Evolutionary conservation across 2,888 invertebrate genomes (phyloP), one percentile per base, ranked within the genome.

Genomic region (Ethmia dodecea): DNA sequence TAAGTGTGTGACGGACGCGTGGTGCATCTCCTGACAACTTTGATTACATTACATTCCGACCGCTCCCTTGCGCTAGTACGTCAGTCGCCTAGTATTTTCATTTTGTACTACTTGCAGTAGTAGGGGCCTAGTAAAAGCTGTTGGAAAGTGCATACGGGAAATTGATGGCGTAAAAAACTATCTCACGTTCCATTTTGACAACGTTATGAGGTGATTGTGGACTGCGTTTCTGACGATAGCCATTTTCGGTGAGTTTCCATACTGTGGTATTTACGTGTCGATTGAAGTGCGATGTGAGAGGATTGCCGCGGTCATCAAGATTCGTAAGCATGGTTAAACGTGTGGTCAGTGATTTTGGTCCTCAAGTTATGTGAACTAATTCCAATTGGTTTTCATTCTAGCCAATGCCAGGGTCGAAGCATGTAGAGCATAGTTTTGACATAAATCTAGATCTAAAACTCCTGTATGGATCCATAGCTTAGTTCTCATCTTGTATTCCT

Each of bases 111-210:
- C 77, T 80, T 71, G 70, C 68, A 58, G 61, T 71, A 76, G 68
- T 72, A 72, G 75, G 58, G 72, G 68, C 70, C 72, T 83, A 83
- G 80, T 84, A 83, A 80, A 83, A 83, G 84, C 81, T 79, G 72
- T 83, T 83, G 79, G 84, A 84, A 84, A 84, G 84, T 83, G 81
- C 67, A 72, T 72, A 72, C 63, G 62, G 68, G 76, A 74, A 78
- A 73, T 66, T 66, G 61, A 63, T 70, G 54, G 64, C 63, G 70
- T 75, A 78, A 78, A 77, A 77, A 79, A 78, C 68, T 72, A 66
- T 79, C 80, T 62, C 75, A 76, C 78, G 77, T 76, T 73, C 71
- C 54, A 70, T 77, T 56, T 57, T 60, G 47, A 58, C 52, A 58
- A 51, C 54, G 57, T 63, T 66, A 72, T 52, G 60, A 70, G 65